Conservation (phyloP, 2,797 vertebrate genomes). For the Petrocephalus sullivani region DNA sequence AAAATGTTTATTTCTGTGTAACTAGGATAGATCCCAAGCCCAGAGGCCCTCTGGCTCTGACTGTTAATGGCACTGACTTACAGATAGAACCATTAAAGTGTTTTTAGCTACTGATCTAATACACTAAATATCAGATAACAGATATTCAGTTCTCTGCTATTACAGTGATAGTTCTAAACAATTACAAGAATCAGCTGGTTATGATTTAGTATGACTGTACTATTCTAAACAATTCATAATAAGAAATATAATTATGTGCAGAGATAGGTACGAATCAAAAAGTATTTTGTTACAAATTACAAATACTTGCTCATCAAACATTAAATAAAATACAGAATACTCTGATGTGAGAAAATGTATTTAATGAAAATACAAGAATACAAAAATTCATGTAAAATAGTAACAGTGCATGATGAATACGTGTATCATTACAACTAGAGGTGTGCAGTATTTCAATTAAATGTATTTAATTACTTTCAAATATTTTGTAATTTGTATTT, state of each 20-base stretch:
- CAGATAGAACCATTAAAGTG: slow-evolving; percentile 88
- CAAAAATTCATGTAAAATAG: too few species aligned
- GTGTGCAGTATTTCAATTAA: too few species aligned
- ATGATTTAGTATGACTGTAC: neutral
- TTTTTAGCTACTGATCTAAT: slow-evolving; percentile 88
- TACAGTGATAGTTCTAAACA: slow-evolving; percentile 61
- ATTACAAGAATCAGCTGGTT: neutral
- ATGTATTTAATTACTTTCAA: too few species aligned
- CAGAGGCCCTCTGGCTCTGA: slow-evolving; percentile 73
- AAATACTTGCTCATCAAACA: too few species aligned
- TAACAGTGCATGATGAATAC: too few species aligned
- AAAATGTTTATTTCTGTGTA: slow-evolving; percentile 97
- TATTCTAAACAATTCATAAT: neutral
- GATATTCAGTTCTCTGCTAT: slow-evolving; percentile 60
- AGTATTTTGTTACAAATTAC: too few species aligned
- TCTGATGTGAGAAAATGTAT: too few species aligned
- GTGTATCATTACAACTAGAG: too few species aligned
- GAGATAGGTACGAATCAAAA: too few species aligned
- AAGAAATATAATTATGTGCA: neutral
- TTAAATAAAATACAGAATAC: too few species aligned
- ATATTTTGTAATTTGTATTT: too few species aligned
- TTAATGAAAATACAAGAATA: too few species aligned
- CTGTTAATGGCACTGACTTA: slow-evolving; percentile 89
- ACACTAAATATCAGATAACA: slow-evolving; percentile 86
- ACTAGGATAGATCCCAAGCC: slow-evolving; percentile 94